Percentiles rank a stretch among this genome's conserved stretches.
phyloP scores from a whole-genome alignment of 2,113 vertebrate genomes.

The Eulemur rufifrons region DNA sequence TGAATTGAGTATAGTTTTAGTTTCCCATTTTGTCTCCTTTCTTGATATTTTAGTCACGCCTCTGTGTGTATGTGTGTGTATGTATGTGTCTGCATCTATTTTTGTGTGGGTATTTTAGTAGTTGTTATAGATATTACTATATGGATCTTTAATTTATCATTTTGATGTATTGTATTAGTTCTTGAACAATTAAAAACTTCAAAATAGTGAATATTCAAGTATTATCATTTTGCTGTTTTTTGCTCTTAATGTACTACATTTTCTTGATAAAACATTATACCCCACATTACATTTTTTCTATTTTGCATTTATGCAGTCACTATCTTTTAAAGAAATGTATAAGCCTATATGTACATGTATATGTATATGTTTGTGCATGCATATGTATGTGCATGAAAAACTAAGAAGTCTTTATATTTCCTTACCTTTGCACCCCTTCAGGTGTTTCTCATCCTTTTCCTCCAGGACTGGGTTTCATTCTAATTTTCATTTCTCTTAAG shows the following conservation, averaged over 20 bases:
- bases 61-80: neutral
- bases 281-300: neutral
- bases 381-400: neutral
- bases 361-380: neutral
- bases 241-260: neutral
- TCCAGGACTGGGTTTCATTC: neutral
- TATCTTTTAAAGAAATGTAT: neutral
- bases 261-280: neutral
- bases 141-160: neutral
- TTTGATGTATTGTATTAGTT: neutral
- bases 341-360: neutral
- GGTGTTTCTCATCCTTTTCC: neutral
- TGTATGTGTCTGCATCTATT: neutral
- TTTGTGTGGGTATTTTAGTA: neutral
- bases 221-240: neutral
- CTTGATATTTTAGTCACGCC: neutral
- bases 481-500: neutral
- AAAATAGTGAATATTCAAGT: neutral
- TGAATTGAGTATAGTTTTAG: neutral
- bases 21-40: neutral
- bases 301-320: neutral
- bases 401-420: neutral
- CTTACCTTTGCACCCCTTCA: neutral
- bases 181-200: neutral
- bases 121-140: neutral